Evolutionary conservation across 2,797 vertebrate species (phyloP).

Genomic region (Sylvia borin): DNA sequence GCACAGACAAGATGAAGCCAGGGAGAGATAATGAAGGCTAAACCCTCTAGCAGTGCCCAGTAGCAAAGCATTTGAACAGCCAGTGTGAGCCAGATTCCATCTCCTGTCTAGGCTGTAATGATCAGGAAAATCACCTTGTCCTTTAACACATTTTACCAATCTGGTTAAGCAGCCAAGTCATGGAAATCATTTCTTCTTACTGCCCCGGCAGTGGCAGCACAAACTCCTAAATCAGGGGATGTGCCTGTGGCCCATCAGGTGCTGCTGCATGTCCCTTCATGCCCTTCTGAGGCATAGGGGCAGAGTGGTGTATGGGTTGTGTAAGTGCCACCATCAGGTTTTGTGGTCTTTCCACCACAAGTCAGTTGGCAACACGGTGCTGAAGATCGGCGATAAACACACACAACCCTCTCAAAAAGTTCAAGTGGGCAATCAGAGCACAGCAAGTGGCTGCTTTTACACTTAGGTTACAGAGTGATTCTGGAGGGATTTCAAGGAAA

Average conservation of each 20-base stretch:
- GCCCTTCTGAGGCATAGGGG: fast-evolving
- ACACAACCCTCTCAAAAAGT: slow-evolving; percentile 9
- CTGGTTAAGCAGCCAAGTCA: not conserved
- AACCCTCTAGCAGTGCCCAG: not conserved
- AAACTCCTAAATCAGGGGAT: not conserved
- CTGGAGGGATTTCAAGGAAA: slow-evolving; percentile 39
- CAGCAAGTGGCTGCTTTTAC: slow-evolving; percentile 31
- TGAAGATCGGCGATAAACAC: not conserved
- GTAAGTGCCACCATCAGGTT: not conserved
- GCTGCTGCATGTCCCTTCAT: fast-evolving
- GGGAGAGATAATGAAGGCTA: not conserved
- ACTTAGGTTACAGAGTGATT: not conserved
- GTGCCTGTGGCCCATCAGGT: not conserved
- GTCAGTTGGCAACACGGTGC: not conserved
- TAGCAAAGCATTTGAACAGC: not conserved
- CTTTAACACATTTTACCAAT: not conserved
- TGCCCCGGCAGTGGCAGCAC: not conserved
- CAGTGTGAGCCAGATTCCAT: not conserved
- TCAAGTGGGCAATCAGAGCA: slow-evolving; percentile 53
- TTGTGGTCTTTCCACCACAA: not conserved
- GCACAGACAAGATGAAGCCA: not conserved
- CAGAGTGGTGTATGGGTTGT: fast-evolving
- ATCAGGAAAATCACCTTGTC: not conserved
- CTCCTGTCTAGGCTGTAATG: not conserved
- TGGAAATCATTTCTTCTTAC: not conserved